Percentiles rank a stretch among this genome's conserved stretches.
These are phyloP conservation scores for Rhingia rostrata DNA, from an alignment of 2,888 invertebrate species.

Conservation along the genomic window DNA sequence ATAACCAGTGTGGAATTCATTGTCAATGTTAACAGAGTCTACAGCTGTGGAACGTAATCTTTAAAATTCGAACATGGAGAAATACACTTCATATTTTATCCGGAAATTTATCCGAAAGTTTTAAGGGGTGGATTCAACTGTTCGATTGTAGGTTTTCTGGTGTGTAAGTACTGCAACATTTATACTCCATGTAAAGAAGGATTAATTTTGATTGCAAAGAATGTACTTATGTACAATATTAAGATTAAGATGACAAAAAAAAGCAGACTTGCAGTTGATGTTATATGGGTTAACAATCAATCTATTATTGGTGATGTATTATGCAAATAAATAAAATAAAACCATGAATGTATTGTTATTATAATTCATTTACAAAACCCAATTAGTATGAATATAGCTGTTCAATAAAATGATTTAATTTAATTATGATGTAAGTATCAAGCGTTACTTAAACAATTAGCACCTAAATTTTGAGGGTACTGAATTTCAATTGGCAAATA, in stretches of 20 bases:
- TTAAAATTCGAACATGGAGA: slow-evolving; percentile 36
- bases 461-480: neutral
- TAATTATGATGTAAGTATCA: neutral
- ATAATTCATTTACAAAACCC: too few relatives aligned
- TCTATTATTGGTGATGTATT: too few relatives aligned
- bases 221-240: neutral
- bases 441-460: neutral
- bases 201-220: neutral
- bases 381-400: neutral
- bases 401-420: neutral
- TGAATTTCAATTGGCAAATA: neutral
- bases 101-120: slow-evolving; percentile 31
- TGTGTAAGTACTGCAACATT: neutral
- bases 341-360: too few relatives aligned
- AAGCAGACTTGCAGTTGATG: too few relatives aligned
- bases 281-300: too few relatives aligned
- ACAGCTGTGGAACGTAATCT: slow-evolving; percentile 24
- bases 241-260: neutral
- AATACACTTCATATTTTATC: slow-evolving; percentile 13
- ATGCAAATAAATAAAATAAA: too few relatives aligned
- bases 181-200: neutral
- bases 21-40: neutral
- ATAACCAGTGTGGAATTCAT: too few relatives aligned
- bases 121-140: slow-evolving; percentile 9
- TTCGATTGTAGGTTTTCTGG: neutral